Evolutionary conservation across 2,888 invertebrate species (phyloP), one percentile per base, ranked within the genome.

Genomic region (Drosophila flavopinicola): DNA sequence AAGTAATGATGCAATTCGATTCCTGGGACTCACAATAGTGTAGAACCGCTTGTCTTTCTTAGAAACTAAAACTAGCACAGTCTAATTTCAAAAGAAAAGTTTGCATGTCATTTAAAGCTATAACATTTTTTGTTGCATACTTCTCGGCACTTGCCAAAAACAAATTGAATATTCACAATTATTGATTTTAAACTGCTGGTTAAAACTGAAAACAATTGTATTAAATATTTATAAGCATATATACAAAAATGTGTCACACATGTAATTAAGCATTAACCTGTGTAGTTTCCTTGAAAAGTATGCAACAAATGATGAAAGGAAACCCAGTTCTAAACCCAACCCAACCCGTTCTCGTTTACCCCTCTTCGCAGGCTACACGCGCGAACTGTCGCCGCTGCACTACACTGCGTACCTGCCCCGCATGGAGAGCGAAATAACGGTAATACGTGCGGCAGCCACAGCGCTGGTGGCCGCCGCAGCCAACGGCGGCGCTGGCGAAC

Each of bases 401-500:
- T 95, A 95, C 92, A 94, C 95, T 87, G 94, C 95, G 87, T 95
- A 94, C 92, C 93, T 95, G 90, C 94, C 95, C 86, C 92, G 93
- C 78, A 92, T 91, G 87, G 92, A 92, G 72, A 92, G 92, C 89
- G 94, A 94, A 92, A 93, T 93, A 91, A 93, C 93, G 51, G 89
- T 91, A 37, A 90, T 92, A 73, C 91, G 88, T 90, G 88, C 88
- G 44, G 77, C 89, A 57, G 78, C 89, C 47, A 80, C 88, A 53
- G 75, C 83, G 24, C 51, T 85, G 29, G 80, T 78, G 45, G 67
- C 85, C 32, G 72, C 85, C 35, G 69, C 78, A 27, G 57, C 56
- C 53, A 73, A 38, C 57, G 32, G 32, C 39, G 48, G 42, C 17
- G 37, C 47, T 13, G 56, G 58, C 4, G 71, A 61, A 9, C 57